phyloP scores from a whole-genome alignment of 2,888 invertebrate genomes.

The Rhagophthalmus giganteus region DNA sequence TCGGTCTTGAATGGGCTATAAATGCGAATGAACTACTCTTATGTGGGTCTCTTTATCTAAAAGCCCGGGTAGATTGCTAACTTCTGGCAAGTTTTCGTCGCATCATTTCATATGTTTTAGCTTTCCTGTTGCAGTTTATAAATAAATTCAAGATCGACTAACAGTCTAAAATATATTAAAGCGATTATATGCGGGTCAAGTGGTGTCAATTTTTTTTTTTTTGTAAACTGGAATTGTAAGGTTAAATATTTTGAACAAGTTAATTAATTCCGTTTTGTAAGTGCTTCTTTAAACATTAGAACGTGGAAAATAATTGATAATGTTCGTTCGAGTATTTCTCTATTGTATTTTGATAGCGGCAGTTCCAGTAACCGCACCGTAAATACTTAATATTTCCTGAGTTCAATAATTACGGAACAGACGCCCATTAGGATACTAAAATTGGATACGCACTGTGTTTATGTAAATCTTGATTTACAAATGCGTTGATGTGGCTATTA shows the following conservation, averaged over 20 bases:
- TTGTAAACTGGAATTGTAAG: no score
- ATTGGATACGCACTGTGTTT: conserved; percentile 19
- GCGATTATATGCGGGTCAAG: background rate
- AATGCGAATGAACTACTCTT: conserved; percentile 42
- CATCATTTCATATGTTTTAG: conserved; percentile 40
- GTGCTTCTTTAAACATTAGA: no score
- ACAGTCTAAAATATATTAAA: background rate
- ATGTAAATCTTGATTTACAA: conserved; percentile 21
- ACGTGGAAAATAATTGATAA: no score
- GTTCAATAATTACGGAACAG: conserved; percentile 24
- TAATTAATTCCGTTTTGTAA: no score
- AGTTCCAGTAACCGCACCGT: conserved; percentile 19
- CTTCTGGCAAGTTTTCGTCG: conserved; percentile 38
- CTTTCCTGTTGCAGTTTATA: conserved; percentile 30
- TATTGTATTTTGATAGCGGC: conserved; percentile 7
- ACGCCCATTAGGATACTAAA: conserved; percentile 18
- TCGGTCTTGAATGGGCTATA: conserved; percentile 40
- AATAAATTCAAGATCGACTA: conserved; percentile 26
- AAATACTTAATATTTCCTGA: conserved; percentile 20
- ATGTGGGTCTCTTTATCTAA: conserved; percentile 40
- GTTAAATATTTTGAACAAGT: no score
- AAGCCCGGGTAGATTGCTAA: conserved; percentile 35
- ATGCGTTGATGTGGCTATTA: background rate
- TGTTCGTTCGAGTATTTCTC: conserved; percentile 11
- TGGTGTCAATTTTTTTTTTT: background rate